phyloP scores from a whole-genome alignment of 2,797 vertebrate genomes.

The Lates japonicus region DNA sequence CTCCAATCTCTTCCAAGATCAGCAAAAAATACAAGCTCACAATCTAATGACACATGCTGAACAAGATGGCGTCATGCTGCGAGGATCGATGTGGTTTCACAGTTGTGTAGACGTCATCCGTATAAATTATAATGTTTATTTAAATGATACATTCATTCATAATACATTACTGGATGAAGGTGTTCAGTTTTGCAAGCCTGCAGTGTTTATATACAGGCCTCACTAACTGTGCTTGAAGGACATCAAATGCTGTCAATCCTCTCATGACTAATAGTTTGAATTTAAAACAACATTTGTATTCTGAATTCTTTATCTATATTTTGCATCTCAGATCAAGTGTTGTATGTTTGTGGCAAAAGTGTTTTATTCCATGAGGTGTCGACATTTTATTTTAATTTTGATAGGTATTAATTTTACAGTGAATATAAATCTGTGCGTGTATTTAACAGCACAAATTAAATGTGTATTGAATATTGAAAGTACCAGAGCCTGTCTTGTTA shows the following conservation, averaged over 20 bases:
- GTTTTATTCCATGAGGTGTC: too few species aligned
- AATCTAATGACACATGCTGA: conserved; percentile 38
- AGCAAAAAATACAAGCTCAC: conserved; percentile 54
- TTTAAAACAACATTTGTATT: neutral
- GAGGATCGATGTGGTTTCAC: neutral
- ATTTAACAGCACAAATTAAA: neutral
- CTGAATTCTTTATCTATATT: neutral
- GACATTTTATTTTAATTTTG: too few species aligned
- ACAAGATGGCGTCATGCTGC: conserved; percentile 13
- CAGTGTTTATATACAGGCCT: neutral
- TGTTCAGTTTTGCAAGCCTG: conserved; percentile 6
- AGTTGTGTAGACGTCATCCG: neutral
- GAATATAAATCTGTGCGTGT: neutral
- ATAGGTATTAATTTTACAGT: neutral
- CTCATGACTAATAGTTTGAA: neutral
- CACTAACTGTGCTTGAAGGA: conserved; percentile 13
- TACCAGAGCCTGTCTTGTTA: neutral
- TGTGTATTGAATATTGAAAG: too few species aligned
- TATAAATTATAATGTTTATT: conserved; percentile 4
- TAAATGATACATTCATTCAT: conserved; percentile 1
- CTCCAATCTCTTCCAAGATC: conserved; percentile 49
- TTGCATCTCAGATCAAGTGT: too few species aligned
- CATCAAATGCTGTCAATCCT: neutral
- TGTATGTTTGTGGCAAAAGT: neutral
- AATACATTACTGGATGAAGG: neutral